phyloP scores from a whole-genome alignment of 2,797 vertebrate species.

The Chelon labrosus region DNA sequence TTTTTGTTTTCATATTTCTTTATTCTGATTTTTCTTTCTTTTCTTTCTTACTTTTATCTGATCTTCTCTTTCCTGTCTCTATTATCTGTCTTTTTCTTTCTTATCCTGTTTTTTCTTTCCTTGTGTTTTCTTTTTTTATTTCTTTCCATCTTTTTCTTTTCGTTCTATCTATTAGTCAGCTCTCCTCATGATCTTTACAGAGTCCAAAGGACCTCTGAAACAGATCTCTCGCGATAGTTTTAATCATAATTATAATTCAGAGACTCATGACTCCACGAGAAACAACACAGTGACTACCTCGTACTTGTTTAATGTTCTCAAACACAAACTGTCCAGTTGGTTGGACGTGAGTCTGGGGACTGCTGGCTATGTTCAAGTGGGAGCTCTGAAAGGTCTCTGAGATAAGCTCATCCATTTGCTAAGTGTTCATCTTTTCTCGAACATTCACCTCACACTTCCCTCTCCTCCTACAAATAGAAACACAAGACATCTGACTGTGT shows the following conservation, averaged over 20 bases:
- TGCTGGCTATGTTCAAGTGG: constrained; percentile 45
- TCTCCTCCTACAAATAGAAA: constrained; percentile 79
- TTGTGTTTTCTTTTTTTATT: background rate
- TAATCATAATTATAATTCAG: background rate
- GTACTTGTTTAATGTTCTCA: background rate
- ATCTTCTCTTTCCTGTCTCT: accelerated
- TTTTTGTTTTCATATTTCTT: too few relatives aligned
- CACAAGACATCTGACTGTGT: constrained; percentile 60
- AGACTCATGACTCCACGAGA: background rate
- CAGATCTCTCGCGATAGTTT: background rate
- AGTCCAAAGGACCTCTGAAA: too few relatives aligned
- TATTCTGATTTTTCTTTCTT: too few relatives aligned
- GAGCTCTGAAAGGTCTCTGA: constrained; percentile 53
- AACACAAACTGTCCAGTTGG: constrained; percentile 34
- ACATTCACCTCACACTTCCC: constrained; percentile 37
- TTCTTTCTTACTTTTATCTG: too few relatives aligned
- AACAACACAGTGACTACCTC: background rate
- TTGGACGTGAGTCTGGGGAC: constrained; percentile 10
- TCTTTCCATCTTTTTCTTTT: accelerated
- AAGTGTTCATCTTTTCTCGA: constrained; percentile 56
- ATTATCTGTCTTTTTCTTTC: background rate
- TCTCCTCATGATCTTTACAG: too few relatives aligned
- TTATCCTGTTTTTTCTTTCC: background rate
- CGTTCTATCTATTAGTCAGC: too few relatives aligned
- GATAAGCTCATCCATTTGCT: constrained; percentile 77